A percentile compares a stretch with the other conserved stretches of the same genome.
Conservation (phyloP, 2,888 invertebrate species). For the Hypercompe scribonia region DNA sequence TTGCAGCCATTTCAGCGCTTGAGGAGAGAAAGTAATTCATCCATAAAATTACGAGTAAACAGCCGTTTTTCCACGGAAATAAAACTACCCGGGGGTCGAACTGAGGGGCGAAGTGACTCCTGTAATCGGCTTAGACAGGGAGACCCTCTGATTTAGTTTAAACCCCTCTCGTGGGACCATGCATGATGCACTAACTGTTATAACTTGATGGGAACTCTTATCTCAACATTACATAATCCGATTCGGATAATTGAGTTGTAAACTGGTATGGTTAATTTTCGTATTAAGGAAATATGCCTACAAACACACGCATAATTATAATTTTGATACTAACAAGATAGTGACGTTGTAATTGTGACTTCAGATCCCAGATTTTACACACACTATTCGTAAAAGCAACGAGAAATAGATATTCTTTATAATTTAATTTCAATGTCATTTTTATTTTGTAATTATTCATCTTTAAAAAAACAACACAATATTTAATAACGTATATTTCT, state of each 20-base stretch:
- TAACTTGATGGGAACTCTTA: conserved; percentile 84
- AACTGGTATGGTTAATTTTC: conserved; percentile 56
- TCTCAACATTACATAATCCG: conserved; percentile 83
- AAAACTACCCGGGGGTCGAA: conserved; percentile 68
- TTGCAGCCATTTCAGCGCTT: conserved; percentile 80
- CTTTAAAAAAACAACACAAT: too few relatives aligned
- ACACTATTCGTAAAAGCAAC: too few relatives aligned
- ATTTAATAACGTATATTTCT: too few relatives aligned
- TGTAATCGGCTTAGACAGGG: conserved; percentile 82
- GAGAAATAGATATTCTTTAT: too few relatives aligned
- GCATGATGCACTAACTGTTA: conserved; percentile 78
- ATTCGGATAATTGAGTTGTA: conserved; percentile 84
- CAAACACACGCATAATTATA: not conserved
- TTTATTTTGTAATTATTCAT: too few relatives aligned
- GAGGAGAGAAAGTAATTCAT: conserved; percentile 83
- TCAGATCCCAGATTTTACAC: too few relatives aligned
- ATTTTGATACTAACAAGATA: not conserved
- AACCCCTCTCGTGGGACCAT: conserved; percentile 66
- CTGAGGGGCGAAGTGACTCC: conserved; percentile 71
- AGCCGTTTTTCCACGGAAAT: conserved; percentile 84
- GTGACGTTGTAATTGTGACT: not conserved
- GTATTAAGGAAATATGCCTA: conserved; percentile 49
- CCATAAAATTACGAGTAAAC: conserved; percentile 85
- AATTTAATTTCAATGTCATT: too few relatives aligned
- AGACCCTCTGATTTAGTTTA: conserved; percentile 71